A percentile compares a stretch with the other conserved stretches of the same genome.
These are phyloP conservation scores for Pontoporia blainvillei DNA, from an alignment of 2,113 vertebrate genomes.

Conservation along the genomic window DNA sequence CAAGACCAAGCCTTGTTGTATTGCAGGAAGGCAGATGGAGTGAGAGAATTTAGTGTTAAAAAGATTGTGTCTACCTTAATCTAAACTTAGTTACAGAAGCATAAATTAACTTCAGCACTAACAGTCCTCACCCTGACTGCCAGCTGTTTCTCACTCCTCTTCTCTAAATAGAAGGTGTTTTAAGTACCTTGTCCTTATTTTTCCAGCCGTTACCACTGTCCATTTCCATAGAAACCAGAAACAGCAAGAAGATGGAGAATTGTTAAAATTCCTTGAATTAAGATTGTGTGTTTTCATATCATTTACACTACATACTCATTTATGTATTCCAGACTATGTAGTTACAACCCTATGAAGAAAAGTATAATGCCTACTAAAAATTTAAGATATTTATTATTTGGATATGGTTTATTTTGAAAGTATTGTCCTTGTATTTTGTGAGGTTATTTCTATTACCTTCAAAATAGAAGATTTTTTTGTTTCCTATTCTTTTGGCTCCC, in stretches of 20 bases:
- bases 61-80: not conserved
- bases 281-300: not conserved
- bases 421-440: not conserved
- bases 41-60: constrained; percentile 21
- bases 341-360: not conserved
- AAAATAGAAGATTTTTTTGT: not conserved
- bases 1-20: not conserved
- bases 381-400: constrained; percentile 14
- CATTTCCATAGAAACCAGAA: constrained; percentile 38
- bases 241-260: not conserved
- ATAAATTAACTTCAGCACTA: not conserved
- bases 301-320: not conserved
- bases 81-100: constrained; percentile 36
- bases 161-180: constrained; percentile 58
- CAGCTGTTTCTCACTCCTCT: constrained; percentile 41
- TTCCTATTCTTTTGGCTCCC: not conserved
- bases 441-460: constrained; percentile 17
- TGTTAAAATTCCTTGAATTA: constrained; percentile 28
- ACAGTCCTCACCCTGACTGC: not conserved
- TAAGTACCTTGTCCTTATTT: constrained; percentile 24
- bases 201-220: not conserved
- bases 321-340: not conserved
- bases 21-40: not conserved
- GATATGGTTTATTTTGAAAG: constrained; percentile 1
- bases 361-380: not conserved